Evolutionary conservation across 2,797 vertebrate genomes (phyloP).

Genomic region (Vespertilio murinus): DNA sequence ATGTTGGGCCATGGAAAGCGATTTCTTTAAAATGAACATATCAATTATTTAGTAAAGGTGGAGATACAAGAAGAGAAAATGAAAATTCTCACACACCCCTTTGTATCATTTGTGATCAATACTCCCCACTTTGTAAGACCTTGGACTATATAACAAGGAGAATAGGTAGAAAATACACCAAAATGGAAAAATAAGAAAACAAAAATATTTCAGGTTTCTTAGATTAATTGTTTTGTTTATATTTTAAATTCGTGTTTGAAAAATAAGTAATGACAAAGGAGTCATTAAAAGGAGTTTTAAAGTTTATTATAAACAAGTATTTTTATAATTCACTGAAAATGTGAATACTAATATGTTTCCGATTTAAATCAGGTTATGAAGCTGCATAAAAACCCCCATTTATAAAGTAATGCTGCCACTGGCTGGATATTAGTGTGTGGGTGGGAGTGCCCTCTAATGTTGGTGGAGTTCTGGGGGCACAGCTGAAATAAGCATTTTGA

Average conservation of each 20-base stretch:
- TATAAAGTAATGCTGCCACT: not conserved
- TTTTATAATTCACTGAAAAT: constrained; percentile 20
- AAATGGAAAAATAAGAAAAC: not conserved
- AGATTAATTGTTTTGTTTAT: not conserved
- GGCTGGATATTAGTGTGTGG: no score
- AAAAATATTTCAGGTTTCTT: not conserved
- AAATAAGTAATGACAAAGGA: not conserved
- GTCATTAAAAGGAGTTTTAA: not conserved
- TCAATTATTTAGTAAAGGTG: not conserved
- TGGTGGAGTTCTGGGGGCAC: no score
- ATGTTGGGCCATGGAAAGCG: not conserved
- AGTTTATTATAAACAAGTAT: not conserved
- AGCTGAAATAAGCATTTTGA: no score
- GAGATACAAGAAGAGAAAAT: not conserved
- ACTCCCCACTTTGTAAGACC: not conserved
- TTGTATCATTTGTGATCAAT: not conserved
- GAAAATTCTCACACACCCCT: not conserved
- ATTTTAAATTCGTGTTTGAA: not conserved
- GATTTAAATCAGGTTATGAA: not conserved
- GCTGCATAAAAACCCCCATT: not conserved
- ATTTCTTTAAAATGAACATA: not conserved
- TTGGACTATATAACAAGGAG: not conserved
- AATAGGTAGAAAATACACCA: not conserved
- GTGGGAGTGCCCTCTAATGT: no score
- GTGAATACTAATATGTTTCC: not conserved